These are phyloP conservation scores for Stegophylla sp. DNA, from an alignment of 2,888 invertebrate species.

Conservation along the genomic window DNA sequence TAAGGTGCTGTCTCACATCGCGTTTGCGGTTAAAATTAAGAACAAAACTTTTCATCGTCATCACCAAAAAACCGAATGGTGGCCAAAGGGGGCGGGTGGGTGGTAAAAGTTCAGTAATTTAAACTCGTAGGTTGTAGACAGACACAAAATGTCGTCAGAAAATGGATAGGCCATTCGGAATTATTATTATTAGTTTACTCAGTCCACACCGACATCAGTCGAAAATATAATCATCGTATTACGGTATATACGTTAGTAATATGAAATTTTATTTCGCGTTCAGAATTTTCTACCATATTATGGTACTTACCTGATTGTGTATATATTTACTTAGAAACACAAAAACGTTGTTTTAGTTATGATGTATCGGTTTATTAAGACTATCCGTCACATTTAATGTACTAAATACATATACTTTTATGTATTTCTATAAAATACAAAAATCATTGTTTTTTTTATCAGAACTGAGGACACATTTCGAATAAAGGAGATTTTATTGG, in stretches of 20 bases:
- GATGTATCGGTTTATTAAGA: too few relatives aligned
- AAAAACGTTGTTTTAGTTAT: too few relatives aligned
- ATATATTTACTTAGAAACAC: too few relatives aligned
- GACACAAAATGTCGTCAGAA: background rate
- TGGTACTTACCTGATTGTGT: too few relatives aligned
- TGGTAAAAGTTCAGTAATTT: constrained; percentile 20
- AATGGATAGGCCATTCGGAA: background rate
- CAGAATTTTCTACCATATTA: background rate
- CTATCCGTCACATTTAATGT: too few relatives aligned
- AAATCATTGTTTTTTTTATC: too few relatives aligned
- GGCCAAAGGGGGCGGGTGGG: too few relatives aligned
- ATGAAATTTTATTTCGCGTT: background rate
- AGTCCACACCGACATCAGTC: background rate
- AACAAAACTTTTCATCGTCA: background rate
- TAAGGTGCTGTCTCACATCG: background rate
- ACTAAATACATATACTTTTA: too few relatives aligned
- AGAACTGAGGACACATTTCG: too few relatives aligned
- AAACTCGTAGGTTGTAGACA: background rate
- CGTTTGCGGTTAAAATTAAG: background rate
- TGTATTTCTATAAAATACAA: too few relatives aligned
- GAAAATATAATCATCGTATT: background rate
- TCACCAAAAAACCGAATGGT: background rate
- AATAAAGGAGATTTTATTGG: too few relatives aligned
- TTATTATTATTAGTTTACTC: background rate
- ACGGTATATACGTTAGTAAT: too few relatives aligned